Evolutionary conservation across 2,797 vertebrate genomes (phyloP).

Genomic region (Rhinatrema bivittatum): DNA sequence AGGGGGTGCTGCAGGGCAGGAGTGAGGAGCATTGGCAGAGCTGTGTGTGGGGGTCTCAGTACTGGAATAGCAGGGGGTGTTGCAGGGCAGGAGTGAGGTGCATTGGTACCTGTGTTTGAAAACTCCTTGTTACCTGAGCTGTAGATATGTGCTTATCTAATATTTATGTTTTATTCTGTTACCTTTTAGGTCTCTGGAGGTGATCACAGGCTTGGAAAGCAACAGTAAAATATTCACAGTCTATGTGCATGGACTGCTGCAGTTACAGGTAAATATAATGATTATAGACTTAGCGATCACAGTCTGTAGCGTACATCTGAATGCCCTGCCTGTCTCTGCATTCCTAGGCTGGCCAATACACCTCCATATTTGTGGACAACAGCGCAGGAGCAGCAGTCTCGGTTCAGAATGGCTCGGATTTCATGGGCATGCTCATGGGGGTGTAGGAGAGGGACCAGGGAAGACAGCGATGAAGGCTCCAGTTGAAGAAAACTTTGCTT

Average conservation of each 20-base stretch:
- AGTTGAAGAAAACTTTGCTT: not conserved
- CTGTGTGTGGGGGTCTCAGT: too few relatives aligned
- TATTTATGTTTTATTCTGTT: not conserved
- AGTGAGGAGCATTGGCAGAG: too few relatives aligned
- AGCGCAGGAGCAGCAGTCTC: constrained; percentile 75
- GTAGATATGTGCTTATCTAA: too few relatives aligned
- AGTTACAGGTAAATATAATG: constrained; percentile 83
- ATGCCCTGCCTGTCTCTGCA: not conserved
- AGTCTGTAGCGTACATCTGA: not conserved
- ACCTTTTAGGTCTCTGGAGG: constrained; percentile 77
- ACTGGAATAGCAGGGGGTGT: too few relatives aligned
- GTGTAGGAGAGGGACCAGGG: too few relatives aligned
- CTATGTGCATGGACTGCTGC: constrained; percentile 81
- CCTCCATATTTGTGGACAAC: constrained; percentile 92
- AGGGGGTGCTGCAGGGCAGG: too few relatives aligned
- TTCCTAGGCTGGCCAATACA: constrained; percentile 80
- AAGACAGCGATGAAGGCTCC: too few relatives aligned
- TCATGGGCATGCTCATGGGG: constrained; percentile 85
- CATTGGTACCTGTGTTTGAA: too few relatives aligned
- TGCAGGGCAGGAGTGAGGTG: too few relatives aligned
- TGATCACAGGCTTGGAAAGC: constrained; percentile 84
- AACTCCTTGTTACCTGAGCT: too few relatives aligned
- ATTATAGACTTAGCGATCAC: not conserved
- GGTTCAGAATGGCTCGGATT: constrained; percentile 84
- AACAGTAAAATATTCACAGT: constrained; percentile 88